Evolutionary conservation across 2,113 vertebrate species (phyloP).

Genomic region (Elephantulus edwardii): DNA sequence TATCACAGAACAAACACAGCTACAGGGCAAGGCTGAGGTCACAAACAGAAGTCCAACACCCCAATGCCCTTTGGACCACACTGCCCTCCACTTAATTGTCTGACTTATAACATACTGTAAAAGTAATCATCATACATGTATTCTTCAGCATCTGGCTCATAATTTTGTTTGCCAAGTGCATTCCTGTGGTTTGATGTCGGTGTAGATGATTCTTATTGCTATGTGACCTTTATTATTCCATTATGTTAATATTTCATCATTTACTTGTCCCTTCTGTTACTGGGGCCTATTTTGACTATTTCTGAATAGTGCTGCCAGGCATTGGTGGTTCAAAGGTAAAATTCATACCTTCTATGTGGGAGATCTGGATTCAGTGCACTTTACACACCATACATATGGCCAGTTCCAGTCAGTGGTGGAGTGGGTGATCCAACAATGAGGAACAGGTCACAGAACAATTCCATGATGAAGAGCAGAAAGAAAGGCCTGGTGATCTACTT

Average conservation of each 20-base stretch:
- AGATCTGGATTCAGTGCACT: background rate
- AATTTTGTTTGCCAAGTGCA: background rate
- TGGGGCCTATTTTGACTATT: background rate
- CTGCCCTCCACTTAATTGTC: background rate
- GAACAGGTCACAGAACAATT: no score
- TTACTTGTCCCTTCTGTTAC: background rate
- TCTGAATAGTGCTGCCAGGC: background rate
- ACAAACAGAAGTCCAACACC: background rate
- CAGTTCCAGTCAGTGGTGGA: background rate
- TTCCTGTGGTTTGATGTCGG: background rate
- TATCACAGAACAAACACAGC: background rate
- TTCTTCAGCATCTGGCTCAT: background rate
- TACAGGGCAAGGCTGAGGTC: background rate
- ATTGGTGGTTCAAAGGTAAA: background rate
- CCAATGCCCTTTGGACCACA: background rate
- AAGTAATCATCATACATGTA: background rate
- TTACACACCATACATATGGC: background rate
- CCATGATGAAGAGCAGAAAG: no score
- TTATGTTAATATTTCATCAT: background rate
- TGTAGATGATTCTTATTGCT: background rate
- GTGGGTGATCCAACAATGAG: background rate
- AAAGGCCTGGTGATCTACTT: background rate
- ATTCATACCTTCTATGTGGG: background rate
- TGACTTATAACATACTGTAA: background rate
- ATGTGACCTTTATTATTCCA: background rate